Conservation (phyloP, 2,113 vertebrate genomes). For the Canis aureus region DNA sequence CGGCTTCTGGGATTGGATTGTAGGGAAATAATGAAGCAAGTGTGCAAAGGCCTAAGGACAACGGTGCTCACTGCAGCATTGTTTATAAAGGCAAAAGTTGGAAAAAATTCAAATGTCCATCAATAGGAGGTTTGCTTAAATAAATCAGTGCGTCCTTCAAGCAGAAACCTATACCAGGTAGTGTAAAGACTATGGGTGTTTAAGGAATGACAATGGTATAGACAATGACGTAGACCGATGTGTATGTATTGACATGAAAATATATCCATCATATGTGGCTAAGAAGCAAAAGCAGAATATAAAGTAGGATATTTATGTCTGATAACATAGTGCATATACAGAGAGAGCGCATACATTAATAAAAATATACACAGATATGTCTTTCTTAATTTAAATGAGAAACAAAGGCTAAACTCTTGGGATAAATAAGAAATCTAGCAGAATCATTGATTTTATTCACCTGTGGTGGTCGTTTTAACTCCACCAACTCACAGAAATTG, state of each 20-base stretch:
- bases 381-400: constrained; percentile 19
- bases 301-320: neutral
- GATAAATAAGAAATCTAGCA: neutral
- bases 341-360: neutral
- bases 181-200: neutral
- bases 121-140: neutral
- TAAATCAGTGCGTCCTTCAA: neutral
- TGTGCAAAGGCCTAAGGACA: neutral
- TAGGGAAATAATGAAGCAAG: neutral
- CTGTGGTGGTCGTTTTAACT: neutral
- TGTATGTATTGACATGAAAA: neutral
- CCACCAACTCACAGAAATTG: too few relatives aligned
- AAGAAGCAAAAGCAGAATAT: neutral
- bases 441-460: neutral
- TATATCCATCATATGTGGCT: neutral
- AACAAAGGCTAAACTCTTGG: neutral
- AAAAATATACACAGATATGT: neutral
- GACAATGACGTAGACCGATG: neutral
- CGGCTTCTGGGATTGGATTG: neutral
- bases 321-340: neutral
- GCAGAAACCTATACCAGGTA: neutral
- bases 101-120: neutral
- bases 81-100: neutral
- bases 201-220: neutral
- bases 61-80: rapidly evolving